Conservation (phyloP, 1,140 invertebrate species). For the Schlechtendalia chinensis region DNA sequence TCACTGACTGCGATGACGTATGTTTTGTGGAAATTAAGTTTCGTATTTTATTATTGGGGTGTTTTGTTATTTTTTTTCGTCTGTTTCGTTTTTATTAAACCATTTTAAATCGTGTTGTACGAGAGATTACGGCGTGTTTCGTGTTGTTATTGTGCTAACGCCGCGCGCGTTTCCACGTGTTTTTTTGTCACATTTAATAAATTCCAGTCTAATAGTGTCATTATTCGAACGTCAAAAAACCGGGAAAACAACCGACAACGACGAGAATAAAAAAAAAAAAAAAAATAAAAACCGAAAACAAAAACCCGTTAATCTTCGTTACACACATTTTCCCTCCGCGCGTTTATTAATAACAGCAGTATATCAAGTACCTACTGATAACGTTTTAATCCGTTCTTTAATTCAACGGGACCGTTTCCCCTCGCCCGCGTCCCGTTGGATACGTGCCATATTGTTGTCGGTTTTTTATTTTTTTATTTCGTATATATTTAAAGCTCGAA, state of each 20-base stretch:
- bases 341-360: slow-evolving; percentile 33
- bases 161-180: too few species aligned
- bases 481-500: slow-evolving; percentile 13
- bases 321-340: slow-evolving; percentile 18
- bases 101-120: slow-evolving; percentile 9
- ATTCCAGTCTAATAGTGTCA: slow-evolving; percentile 29
- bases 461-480: background rate
- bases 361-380: slow-evolving; percentile 32
- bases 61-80: background rate
- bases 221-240: background rate
- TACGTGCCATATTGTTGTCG: slow-evolving; percentile 37
- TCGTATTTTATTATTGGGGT: slow-evolving; percentile 16
- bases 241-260: too few species aligned
- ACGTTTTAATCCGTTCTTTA: slow-evolving; percentile 44
- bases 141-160: background rate
- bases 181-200: slow-evolving; percentile 21
- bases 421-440: slow-evolving; percentile 9
- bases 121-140: background rate
- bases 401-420: slow-evolving; percentile 32
- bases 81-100: slow-evolving; percentile 9
- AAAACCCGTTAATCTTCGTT: slow-evolving; percentile 24
- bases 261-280: background rate
- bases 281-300: background rate
- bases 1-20: background rate
- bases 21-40: slow-evolving; percentile 22